Conservation (phyloP, 2,797 vertebrate genomes). For the Coreius guichenoti region DNA sequence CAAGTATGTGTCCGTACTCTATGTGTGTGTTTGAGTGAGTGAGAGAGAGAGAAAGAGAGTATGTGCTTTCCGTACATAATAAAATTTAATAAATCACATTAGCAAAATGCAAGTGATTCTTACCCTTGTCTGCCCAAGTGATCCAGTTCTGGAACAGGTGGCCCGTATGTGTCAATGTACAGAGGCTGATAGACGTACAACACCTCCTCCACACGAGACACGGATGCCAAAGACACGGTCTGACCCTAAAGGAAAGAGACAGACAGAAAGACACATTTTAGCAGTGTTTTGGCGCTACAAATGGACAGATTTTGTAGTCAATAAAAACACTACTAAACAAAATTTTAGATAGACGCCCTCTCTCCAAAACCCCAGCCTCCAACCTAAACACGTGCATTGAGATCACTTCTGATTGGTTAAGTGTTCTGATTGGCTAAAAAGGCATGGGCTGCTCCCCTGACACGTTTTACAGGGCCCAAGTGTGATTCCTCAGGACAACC, state of each 20-base stretch:
- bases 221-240: slow-evolving; percentile 86
- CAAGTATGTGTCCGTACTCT: too few species aligned
- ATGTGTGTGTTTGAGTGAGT: not conserved
- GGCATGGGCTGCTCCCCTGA: not conserved
- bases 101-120: slow-evolving; percentile 52
- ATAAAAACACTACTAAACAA: slow-evolving; percentile 59
- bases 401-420: not conserved
- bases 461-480: not conserved
- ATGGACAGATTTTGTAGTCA: not conserved
- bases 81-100: not conserved
- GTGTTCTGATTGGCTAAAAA: not conserved
- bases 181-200: slow-evolving; percentile 89
- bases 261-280: not conserved
- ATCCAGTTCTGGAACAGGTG: slow-evolving; percentile 87
- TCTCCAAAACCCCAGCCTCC: not conserved
- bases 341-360: not conserved
- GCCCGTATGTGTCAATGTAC: slow-evolving; percentile 86
- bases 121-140: slow-evolving; percentile 89
- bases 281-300: not conserved
- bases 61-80: not conserved
- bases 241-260: slow-evolving; percentile 78
- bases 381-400: not conserved
- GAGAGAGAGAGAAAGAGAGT: not conserved
- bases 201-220: slow-evolving; percentile 84
- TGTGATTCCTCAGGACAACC: not conserved